Base-by-base conservation (phyloP, 2,888 invertebrate species). In the Phyllotreta striolata region DNA sequence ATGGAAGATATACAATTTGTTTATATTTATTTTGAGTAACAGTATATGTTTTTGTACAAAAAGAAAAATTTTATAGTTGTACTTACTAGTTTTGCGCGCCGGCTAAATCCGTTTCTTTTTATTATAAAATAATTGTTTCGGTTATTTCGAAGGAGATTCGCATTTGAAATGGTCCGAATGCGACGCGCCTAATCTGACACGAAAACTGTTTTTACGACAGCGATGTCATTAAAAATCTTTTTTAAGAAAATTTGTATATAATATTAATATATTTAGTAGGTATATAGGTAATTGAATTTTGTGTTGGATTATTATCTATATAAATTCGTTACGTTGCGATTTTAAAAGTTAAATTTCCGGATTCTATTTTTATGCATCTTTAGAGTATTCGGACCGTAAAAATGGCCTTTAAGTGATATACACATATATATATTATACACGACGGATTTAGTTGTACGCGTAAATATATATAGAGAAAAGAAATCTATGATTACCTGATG, bases 401-500 rank as follows among this genome's bases (percentile, higher is more conserved):
- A 13, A 38, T 55, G 39, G 10, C 55, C 12, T 49, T 56, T 58
- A 41, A 39, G 59, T 59, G 59, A 59, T 59, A 59, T 59, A 51
- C 37, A 55, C 38, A 9, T 41, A n/a, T 51, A 40, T 24, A 24
- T 4, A 24, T 6, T 51, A 40, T 24, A 24, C 24, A 24, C 7
- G 35, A 68, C 64, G 71, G 70, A 71, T 72, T 72, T 71, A 72
- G 72, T 71, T 70, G 62, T 70, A 73, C 71, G 73, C 72, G 72
- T 65, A 72, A 73, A 74, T 69, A 66, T 35, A 49, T 24, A 24
- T 24, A 24, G 24, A 24, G 24, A 10, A 47, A 66, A 66, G 60
- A 62, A 55, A 43, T 66, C 60, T 67, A 73, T 72, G 73, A 76
- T 78, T 77, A 77, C 74, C 76, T 76, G 77, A 77, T 81, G 80